Base-by-base conservation (phyloP, 2,113 vertebrate species). In the Oreocharis arfaki region DNA sequence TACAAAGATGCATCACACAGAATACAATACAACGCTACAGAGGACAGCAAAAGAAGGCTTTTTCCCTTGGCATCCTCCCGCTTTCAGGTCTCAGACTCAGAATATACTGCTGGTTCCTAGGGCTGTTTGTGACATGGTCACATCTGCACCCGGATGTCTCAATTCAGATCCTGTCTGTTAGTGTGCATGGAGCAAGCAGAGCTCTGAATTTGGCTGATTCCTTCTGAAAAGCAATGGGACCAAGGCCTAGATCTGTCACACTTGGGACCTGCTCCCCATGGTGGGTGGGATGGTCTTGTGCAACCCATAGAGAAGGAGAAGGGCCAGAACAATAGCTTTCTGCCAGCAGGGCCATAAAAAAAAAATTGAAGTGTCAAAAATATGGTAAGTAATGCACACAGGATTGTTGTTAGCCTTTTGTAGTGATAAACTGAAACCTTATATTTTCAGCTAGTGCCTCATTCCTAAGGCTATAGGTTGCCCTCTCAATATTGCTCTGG, bases 381-480 rank as follows among this genome's bases (percentile, higher is more conserved):
- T 75, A 77, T 9, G 12, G 21, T 55, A 71, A 64, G 44, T 46
- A 65, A 87, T 78, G 73, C 35, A 39, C 33, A 41, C 18, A 52
- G 30, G 39, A 85, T 88, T 85, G 74, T 47, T 91, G 60, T 85
- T 64, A 92, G 26, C 26, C 23, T 33, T 95, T 92, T 74, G 71
- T 65, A 86, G 73, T 50, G 42, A 69, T 81, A 81, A 86, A 89
- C 10, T 23, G 37, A 94, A 94, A 92, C 37, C 37, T 67, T 87
- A 0, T 27, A 33, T 89, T 95, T 89, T 96, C 91, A 87, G 55
- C 77, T 78, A 81, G 52, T 5, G 3, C 64, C 18, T 93, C 35
- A 42, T 65, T 76, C 73, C 73, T 42, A 61, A 77, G 84, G 76
- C 30, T 89, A 16, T 53, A 78, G 67, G 42, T 96, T 91, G 84